Percentiles rank a stretch among this genome's conserved stretches.
phyloP scores from a whole-genome alignment of 1,140 invertebrate species.

The Bicyclus anynana region DNA sequence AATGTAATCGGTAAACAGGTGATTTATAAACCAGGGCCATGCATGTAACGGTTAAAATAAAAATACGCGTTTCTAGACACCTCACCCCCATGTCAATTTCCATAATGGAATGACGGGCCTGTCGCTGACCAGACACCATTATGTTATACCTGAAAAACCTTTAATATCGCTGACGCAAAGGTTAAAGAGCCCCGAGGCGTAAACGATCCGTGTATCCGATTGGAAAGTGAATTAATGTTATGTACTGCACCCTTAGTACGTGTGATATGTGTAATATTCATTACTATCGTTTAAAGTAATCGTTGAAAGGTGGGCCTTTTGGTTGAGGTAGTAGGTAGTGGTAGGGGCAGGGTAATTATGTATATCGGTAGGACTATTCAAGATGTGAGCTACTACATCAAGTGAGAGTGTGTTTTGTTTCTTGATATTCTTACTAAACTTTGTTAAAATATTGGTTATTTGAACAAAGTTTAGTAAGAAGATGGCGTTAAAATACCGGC shows the following conservation, averaged over 20 bases:
- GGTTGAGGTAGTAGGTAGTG: too few relatives aligned
- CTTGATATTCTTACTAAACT: too few relatives aligned
- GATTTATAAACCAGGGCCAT: constrained; percentile 15
- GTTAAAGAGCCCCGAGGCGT: constrained; percentile 20
- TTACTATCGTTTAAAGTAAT: too few relatives aligned
- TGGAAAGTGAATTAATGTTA: constrained; percentile 17
- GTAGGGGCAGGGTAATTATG: too few relatives aligned
- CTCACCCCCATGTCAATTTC: constrained; percentile 52
- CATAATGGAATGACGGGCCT: constrained; percentile 47
- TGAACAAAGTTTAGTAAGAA: too few relatives aligned
- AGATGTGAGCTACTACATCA: too few relatives aligned
- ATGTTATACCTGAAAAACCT: constrained; percentile 24
- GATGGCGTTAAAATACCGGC: too few relatives aligned
- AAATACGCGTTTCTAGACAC: constrained; percentile 23
- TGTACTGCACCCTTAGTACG: not conserved
- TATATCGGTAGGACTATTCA: too few relatives aligned
- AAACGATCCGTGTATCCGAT: constrained; percentile 17
- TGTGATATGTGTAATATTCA: too few relatives aligned
- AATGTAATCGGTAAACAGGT: not conserved
- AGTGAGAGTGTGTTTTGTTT: too few relatives aligned
- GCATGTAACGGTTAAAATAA: constrained; percentile 2
- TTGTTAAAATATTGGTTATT: too few relatives aligned
- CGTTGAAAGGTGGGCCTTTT: too few relatives aligned
- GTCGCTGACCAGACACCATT: constrained; percentile 52
- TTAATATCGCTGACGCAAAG: constrained; percentile 28